Conservation (phyloP, 2,888 invertebrate genomes). For the Reticulitermes lucifugus region DNA sequence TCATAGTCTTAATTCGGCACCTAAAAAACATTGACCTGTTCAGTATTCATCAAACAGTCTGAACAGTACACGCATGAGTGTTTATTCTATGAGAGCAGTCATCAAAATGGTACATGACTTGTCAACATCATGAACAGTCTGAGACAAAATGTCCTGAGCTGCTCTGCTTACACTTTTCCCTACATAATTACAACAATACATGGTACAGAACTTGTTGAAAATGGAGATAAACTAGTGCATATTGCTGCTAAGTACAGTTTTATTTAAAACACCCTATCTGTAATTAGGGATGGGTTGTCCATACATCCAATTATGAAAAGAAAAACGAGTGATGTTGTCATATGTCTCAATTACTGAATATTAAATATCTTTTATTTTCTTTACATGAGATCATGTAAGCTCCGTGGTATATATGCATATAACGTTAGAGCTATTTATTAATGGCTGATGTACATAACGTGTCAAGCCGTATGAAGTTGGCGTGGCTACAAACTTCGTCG, state of each 20-base stretch:
- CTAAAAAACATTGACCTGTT: constrained; percentile 11
- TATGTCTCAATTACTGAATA: background rate
- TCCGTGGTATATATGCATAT: background rate
- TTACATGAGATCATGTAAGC: constrained; percentile 30
- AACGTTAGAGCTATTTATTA: background rate
- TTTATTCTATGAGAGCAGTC: background rate
- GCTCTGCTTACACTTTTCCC: constrained; percentile 12
- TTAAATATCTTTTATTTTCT: constrained; percentile 15
- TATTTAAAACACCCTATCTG: background rate
- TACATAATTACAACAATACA: constrained; percentile 27
- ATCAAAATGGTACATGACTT: background rate
- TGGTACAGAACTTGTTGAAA: constrained; percentile 19
- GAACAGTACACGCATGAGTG: background rate
- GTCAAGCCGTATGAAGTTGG: background rate
- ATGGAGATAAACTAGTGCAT: constrained; percentile 30
- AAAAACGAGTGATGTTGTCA: constrained; percentile 2
- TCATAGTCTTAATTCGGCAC: constrained; percentile 16
- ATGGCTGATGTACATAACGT: background rate
- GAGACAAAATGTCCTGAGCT: constrained; percentile 15
- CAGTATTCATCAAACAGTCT: background rate
- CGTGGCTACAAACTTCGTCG: background rate
- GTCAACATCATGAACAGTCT: background rate
- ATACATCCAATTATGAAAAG: background rate
- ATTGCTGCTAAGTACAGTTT: constrained; percentile 19
- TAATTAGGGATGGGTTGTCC: background rate